phyloP scores from a whole-genome alignment of 1,140 invertebrate species.

The Phymorhynchus buccinoides region DNA sequence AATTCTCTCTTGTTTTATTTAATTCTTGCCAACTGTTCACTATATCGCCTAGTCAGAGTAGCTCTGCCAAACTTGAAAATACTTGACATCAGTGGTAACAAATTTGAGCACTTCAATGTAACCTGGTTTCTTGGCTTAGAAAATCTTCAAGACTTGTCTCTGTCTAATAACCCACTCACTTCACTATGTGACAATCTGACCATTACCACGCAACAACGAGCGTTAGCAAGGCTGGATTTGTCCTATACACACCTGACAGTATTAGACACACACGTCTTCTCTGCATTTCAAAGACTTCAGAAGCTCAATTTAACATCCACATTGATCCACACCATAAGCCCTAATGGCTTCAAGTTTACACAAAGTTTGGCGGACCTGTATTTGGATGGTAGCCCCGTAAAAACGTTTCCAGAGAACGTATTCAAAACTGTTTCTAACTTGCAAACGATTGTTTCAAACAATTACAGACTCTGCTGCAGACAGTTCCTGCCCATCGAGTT shows the following conservation, averaged over 20 bases:
- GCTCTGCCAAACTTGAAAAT: background rate
- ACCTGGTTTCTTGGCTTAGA: background rate
- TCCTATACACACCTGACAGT: background rate
- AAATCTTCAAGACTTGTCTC: background rate
- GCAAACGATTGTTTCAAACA: background rate
- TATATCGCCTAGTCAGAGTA: background rate
- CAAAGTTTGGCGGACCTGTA: background rate
- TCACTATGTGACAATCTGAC: background rate
- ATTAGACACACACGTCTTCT: background rate
- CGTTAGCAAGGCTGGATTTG: background rate
- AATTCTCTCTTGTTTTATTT: slow-evolving; percentile 8
- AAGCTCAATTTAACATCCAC: background rate
- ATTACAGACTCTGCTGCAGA: background rate
- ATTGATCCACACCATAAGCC: background rate
- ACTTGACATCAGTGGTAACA: slow-evolving; percentile 35
- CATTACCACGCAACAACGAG: background rate
- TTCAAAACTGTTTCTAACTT: background rate
- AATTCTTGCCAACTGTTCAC: background rate
- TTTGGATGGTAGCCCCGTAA: background rate
- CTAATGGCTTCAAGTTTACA: background rate
- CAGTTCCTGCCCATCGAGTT: background rate
- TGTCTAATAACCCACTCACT: background rate
- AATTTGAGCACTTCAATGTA: background rate
- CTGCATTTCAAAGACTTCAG: background rate
- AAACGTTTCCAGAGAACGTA: background rate